Evolutionary conservation across 2,888 invertebrate genomes (phyloP), one percentile per base, ranked within the genome.

Genomic region (Andrena camellia): DNA sequence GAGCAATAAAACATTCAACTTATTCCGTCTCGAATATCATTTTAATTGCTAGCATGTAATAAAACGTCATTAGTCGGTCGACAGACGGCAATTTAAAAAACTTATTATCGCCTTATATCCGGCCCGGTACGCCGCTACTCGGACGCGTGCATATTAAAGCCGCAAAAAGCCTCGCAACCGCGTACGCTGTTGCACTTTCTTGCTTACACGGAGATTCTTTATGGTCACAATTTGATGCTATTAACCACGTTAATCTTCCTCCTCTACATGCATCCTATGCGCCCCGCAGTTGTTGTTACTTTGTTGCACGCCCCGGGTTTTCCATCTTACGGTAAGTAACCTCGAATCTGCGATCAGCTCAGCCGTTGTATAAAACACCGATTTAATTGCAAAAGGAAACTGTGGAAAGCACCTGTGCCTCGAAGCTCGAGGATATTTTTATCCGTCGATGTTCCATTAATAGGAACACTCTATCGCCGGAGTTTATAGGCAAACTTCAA

Each of bases 281-380:
- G 42, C 20, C 26, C 20, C 26, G 20, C 57, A 50, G 64, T 66
- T 62, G 52, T 60, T 78, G 70, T 84, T 78, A 81, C 57, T 85
- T 85, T 70, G 54, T 66, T 54, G 70, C 17, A 8, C 57, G 63
- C 73, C 35, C 35, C 31, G 42, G 29, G 48, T 8, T 72, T 63
- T 50, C 72, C 29, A 23, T 42, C 57, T 59, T 57, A 35, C 57
- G 35, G 35, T 20, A 69, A 62, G 42, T 74, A 48, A 52, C 60
- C 74, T 88, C 82, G 84, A 86, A 84, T 88, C 88, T 86, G 83
- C 87, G 64, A 81, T 68, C 31, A 68, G 63, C 71, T 33, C 13
- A 10, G 57, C n/a, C 26, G 67, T 20, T 13, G 54, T 23, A 50
- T 54, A 66, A 74, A 81, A 59, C 35, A 0, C 7, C 10, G 52